Conservation (phyloP, 30 jellyfish, hydroid and myxozoan species). For the Pelagia noctiluca region DNA sequence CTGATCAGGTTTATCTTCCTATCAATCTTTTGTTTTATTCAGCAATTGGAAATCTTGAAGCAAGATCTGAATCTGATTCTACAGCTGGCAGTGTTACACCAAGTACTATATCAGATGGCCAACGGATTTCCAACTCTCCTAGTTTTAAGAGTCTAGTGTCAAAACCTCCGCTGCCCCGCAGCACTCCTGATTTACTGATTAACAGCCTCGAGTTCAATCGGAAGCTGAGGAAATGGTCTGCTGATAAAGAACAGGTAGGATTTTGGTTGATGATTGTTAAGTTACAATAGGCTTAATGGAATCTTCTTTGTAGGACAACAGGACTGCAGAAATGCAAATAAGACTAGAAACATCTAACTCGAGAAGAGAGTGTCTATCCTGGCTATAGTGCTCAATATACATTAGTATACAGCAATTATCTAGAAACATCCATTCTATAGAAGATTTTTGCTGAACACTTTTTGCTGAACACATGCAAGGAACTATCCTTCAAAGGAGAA, state of each 20-base stretch:
- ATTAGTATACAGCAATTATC: too few relatives aligned
- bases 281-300: too few relatives aligned
- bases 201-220: slow-evolving; percentile 87
- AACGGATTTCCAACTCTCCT: neutral
- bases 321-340: neutral
- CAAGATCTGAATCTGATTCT: neutral
- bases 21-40: neutral
- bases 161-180: neutral
- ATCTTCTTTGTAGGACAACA: neutral
- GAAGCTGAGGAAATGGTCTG: slow-evolving; percentile 83
- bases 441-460: too few relatives aligned
- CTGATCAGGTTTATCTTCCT: too few relatives aligned
- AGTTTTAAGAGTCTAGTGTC: neutral
- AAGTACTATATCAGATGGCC: neutral
- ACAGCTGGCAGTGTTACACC: neutral
- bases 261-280: neutral
- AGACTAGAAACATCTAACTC: neutral
- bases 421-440: too few relatives aligned
- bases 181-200: slow-evolving; percentile 83
- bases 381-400: neutral
- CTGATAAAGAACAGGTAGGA: slow-evolving; percentile 86
- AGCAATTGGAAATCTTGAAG: neutral
- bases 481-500: too few relatives aligned
- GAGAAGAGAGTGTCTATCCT: neutral
- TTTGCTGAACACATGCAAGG: too few relatives aligned